Conservation (phyloP, 2,888 invertebrate genomes). For the Oasisia sp. region DNA sequence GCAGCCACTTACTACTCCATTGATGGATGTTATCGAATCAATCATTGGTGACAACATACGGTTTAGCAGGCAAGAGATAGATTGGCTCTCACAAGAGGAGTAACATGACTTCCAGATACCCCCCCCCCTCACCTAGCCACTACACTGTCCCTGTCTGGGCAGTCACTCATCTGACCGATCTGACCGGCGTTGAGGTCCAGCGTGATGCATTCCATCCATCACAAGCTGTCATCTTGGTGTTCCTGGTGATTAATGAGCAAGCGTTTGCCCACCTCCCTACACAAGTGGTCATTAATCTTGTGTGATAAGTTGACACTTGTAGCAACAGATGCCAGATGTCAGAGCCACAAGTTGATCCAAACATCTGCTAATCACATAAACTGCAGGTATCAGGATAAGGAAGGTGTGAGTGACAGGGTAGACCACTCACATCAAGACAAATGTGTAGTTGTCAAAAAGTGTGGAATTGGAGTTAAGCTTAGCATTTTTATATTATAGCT, state of each 20-base stretch:
- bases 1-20: neutral
- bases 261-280: neutral
- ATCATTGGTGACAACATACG: neutral
- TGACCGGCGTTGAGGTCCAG: neutral
- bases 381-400: neutral
- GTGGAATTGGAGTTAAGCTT: neutral
- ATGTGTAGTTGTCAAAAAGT: neutral
- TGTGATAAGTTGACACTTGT: neutral
- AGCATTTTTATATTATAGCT: neutral
- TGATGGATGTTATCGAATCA: neutral
- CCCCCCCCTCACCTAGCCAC: neutral
- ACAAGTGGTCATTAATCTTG: neutral
- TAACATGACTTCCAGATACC: neutral
- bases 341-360: neutral
- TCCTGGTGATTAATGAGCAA: neutral
- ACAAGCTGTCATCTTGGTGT: constrained; percentile 11
- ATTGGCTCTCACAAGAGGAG: neutral
- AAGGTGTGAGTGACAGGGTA: neutral
- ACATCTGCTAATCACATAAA: neutral
- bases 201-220: neutral
- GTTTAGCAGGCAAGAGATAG: neutral
- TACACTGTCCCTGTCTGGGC: neutral
- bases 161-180: neutral
- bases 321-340: neutral
- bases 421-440: neutral